Conservation (phyloP, 2,888 invertebrate species). For the Onthophagus sagittarius region DNA sequence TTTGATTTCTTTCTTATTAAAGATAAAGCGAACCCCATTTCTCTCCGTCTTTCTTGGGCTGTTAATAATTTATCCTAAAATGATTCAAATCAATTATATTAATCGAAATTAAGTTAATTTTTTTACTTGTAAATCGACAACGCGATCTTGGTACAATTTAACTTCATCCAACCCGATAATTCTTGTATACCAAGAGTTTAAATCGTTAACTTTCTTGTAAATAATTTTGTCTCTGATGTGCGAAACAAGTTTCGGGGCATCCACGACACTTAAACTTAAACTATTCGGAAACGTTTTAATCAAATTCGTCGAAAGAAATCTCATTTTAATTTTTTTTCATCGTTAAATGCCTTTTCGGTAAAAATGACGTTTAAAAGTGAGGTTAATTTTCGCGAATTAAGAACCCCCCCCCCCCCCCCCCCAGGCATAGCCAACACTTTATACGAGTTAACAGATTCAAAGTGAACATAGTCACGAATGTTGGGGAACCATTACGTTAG, state of each 20-base stretch:
- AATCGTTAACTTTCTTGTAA: constrained; percentile 49
- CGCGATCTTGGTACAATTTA: constrained; percentile 67
- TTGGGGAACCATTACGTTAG: too few species aligned
- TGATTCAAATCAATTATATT: constrained; percentile 8
- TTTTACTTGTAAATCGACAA: constrained; percentile 62
- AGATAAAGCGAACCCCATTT: constrained; percentile 58
- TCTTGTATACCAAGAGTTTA: constrained; percentile 65
- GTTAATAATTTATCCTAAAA: constrained; percentile 59
- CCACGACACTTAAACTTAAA: constrained; percentile 22
- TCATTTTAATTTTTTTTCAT: too few species aligned
- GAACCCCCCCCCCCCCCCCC: too few species aligned
- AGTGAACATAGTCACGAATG: too few species aligned
- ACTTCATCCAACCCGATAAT: constrained; percentile 77
- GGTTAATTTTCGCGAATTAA: too few species aligned
- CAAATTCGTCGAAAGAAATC: neutral
- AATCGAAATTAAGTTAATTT: neutral
- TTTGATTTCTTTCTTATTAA: constrained; percentile 62
- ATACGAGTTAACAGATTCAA: too few species aligned
- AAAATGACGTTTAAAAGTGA: too few species aligned
- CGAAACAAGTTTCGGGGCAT: constrained; percentile 34
- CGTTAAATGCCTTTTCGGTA: too few species aligned
- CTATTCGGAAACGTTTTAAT: neutral
- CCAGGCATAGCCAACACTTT: too few species aligned
- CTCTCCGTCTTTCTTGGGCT: constrained; percentile 63
- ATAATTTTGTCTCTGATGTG: constrained; percentile 36